phyloP scores from a whole-genome alignment of 2,888 invertebrate species.

The Eumerus sabulonum region DNA sequence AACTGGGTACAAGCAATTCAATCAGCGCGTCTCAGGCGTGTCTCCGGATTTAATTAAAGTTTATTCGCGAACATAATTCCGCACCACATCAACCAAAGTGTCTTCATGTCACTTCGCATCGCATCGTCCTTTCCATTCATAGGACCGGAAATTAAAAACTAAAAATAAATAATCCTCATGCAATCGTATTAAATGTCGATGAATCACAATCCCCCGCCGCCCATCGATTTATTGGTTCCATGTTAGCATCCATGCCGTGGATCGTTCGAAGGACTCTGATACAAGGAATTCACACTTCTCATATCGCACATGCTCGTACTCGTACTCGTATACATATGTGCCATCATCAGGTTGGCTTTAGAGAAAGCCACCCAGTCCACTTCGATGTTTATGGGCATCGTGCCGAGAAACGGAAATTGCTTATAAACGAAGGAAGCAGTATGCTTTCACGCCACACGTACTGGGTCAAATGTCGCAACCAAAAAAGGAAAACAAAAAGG shows the following conservation, averaged over 20 bases:
- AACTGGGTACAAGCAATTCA: too few species aligned
- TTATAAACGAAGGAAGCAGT: slow-evolving; percentile 68
- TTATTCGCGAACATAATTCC: too few species aligned
- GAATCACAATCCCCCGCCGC: slow-evolving; percentile 40
- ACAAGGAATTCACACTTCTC: slow-evolving; percentile 36
- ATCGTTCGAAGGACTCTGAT: slow-evolving; percentile 34
- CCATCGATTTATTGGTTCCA: slow-evolving; percentile 60
- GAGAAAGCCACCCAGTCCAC: slow-evolving; percentile 8
- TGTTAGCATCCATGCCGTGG: slow-evolving; percentile 37
- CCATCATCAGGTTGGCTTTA: too few species aligned
- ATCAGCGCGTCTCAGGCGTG: too few species aligned
- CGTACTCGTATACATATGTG: slow-evolving; percentile 8
- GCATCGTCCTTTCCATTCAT: slow-evolving; percentile 20
- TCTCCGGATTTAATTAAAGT: too few species aligned
- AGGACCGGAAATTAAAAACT: slow-evolving; percentile 66
- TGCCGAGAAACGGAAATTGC: slow-evolving; percentile 67
- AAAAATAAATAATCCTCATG: slow-evolving; percentile 60
- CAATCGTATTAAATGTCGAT: slow-evolving; percentile 54
- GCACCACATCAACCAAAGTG: too few species aligned
- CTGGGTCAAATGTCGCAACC: slow-evolving; percentile 66
- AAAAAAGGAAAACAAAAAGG: slow-evolving; percentile 14
- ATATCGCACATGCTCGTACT: neutral
- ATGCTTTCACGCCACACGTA: slow-evolving; percentile 57
- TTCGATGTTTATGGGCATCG: slow-evolving; percentile 55
- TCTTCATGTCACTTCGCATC: too few species aligned